phyloP scores from a whole-genome alignment of 2,888 invertebrate species.

The Lasioglossum zephyrum region DNA sequence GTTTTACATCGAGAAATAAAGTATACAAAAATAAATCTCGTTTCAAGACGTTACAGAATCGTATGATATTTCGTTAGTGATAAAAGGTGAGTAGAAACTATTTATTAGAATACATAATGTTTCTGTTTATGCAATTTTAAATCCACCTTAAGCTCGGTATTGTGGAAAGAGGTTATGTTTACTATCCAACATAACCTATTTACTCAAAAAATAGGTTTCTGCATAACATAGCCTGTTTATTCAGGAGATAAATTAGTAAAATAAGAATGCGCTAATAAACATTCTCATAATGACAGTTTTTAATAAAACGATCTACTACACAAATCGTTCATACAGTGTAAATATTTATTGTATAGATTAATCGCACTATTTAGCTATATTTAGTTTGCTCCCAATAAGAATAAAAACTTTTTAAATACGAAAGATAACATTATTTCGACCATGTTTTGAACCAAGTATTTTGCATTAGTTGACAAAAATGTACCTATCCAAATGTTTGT shows the following conservation, averaged over 20 bases:
- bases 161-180: constrained; percentile 37
- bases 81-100: background rate
- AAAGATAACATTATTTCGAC: background rate
- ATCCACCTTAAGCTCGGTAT: constrained; percentile 16
- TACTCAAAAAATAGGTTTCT: background rate
- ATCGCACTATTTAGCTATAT: background rate
- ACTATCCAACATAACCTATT: background rate
- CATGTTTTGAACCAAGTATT: background rate
- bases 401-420: no score
- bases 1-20: background rate
- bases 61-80: background rate
- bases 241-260: background rate
- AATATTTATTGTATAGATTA: background rate
- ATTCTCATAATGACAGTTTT: background rate
- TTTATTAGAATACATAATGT: background rate
- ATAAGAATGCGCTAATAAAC: constrained; percentile 1
- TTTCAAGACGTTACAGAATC: background rate
- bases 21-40: background rate
- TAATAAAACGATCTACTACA: background rate
- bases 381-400: background rate
- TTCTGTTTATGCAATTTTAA: background rate
- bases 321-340: background rate
- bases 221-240: no score
- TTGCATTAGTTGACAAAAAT: background rate
- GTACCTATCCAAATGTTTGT: background rate